These are phyloP conservation scores for Lasioglossum albipes DNA, from an alignment of 1,140 invertebrate genomes.

Conservation along the genomic window DNA sequence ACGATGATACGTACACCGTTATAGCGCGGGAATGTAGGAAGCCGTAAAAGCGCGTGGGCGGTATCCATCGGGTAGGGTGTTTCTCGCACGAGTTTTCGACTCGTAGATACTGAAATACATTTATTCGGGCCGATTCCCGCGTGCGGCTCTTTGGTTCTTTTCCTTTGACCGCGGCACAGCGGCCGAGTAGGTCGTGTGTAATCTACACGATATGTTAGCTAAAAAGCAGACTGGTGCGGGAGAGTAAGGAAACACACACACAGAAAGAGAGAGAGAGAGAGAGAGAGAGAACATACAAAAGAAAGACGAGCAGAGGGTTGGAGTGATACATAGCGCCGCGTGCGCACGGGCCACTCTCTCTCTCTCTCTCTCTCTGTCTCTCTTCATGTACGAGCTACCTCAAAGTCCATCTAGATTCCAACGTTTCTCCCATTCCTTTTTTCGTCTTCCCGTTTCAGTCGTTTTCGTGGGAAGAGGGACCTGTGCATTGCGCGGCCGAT, in stretches of 20 bases:
- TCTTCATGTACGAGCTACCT: conserved; percentile 25
- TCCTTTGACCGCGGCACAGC: conserved; percentile 52
- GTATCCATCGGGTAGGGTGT: not conserved
- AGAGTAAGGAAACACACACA: not conserved
- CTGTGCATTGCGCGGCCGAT: conserved; percentile 21
- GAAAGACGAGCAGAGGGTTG: too few species aligned
- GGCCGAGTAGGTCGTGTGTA: conserved; percentile 49
- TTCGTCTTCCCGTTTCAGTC: conserved; percentile 27
- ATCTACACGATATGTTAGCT: conserved; percentile 40
- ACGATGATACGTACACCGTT: not conserved
- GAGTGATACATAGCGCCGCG: conserved; percentile 23
- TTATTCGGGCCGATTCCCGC: conserved; percentile 50
- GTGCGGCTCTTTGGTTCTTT: conserved; percentile 17
- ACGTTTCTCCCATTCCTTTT: conserved; percentile 27
- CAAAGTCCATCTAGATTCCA: conserved; percentile 52
- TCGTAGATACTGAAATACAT: conserved; percentile 34
- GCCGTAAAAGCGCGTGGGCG: conserved; percentile 13
- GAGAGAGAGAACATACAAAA: not conserved
- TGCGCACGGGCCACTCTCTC: conserved; percentile 16
- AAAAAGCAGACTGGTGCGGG: conserved; percentile 34
- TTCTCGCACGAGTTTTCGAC: conserved; percentile 20
- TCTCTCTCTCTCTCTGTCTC: too few species aligned
- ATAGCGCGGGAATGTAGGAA: not conserved
- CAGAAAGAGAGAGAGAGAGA: not conserved
- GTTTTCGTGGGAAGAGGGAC: conserved; percentile 27